Evolutionary conservation across 1,140 invertebrate genomes (phyloP).

Genomic region (Phymorhynchus buccinoides): DNA sequence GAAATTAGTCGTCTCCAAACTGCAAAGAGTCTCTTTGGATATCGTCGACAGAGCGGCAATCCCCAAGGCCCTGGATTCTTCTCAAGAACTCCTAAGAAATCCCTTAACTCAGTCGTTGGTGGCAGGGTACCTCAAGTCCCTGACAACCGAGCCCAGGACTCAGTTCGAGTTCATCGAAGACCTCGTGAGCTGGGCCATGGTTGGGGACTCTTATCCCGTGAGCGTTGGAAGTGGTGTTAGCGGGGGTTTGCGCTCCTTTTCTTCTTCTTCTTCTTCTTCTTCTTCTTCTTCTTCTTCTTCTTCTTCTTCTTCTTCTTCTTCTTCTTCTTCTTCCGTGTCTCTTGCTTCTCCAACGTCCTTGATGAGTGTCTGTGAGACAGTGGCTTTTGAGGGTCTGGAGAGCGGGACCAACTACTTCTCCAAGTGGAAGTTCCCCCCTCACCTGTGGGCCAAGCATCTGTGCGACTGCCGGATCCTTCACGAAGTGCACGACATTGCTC

Average conservation of each 20-base stretch:
- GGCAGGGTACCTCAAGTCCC: constrained; percentile 27
- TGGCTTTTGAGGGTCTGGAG: constrained; percentile 48
- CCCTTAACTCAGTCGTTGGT: constrained; percentile 46
- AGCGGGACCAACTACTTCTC: constrained; percentile 48
- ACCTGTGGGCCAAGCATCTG: constrained; percentile 45
- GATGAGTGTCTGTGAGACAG: constrained; percentile 41
- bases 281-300: too few relatives aligned
- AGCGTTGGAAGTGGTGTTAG: not conserved
- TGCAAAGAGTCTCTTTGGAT: constrained; percentile 36
- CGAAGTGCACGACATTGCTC: constrained; percentile 47
- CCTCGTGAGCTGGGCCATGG: constrained; percentile 26
- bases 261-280: too few relatives aligned
- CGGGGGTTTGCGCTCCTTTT: too few relatives aligned
- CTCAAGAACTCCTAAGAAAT: constrained; percentile 48
- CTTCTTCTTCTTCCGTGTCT: too few relatives aligned
- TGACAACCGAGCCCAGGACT: constrained; percentile 14
- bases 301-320: too few relatives aligned
- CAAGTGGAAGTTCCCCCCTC: constrained; percentile 39
- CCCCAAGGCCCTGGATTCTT: constrained; percentile 38
- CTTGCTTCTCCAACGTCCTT: not conserved
- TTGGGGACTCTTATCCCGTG: constrained; percentile 30
- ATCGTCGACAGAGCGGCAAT: constrained; percentile 36
- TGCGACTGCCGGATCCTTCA: constrained; percentile 51
- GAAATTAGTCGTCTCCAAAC: constrained; percentile 34
- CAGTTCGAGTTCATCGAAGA: constrained; percentile 37